Evolutionary conservation across 2,888 invertebrate genomes (phyloP).

Genomic region (Cryptosula pallasiana): DNA sequence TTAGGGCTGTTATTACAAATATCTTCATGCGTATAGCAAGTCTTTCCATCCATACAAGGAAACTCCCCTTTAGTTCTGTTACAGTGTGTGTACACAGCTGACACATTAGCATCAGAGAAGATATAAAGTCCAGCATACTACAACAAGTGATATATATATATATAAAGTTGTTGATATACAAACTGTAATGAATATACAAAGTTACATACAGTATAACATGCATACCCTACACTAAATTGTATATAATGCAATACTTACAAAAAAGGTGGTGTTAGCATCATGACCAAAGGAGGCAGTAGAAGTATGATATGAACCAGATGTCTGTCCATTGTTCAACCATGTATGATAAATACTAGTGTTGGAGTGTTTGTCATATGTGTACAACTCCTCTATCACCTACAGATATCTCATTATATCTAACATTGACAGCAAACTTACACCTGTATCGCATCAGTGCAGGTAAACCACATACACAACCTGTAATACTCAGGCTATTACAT

Average conservation of each 20-base stretch:
- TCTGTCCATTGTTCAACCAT: slow-evolving; percentile 46
- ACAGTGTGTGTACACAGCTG: slow-evolving; percentile 37
- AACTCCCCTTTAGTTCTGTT: slow-evolving; percentile 60
- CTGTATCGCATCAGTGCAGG: too few species aligned
- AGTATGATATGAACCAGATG: slow-evolving; percentile 45
- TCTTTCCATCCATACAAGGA: slow-evolving; percentile 68
- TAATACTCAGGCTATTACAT: too few species aligned
- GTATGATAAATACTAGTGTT: slow-evolving; percentile 45
- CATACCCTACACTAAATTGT: too few species aligned
- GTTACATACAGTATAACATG: too few species aligned
- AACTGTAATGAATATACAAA: too few species aligned
- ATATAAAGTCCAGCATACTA: slow-evolving; percentile 73
- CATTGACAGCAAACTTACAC: too few species aligned
- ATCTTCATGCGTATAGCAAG: slow-evolving; percentile 70
- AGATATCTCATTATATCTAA: too few species aligned
- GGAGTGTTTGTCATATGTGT: slow-evolving; percentile 44
- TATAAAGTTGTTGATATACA: too few species aligned
- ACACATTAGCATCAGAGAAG: slow-evolving; percentile 74
- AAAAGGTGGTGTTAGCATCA: slow-evolving; percentile 89
- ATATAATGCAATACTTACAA: too few species aligned
- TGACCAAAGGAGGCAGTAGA: slow-evolving; percentile 86
- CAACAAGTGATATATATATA: too few species aligned
- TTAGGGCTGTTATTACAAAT: slow-evolving; percentile 74
- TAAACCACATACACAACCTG: too few species aligned
- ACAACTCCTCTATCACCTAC: slow-evolving; percentile 51